Evolutionary conservation across 2,113 vertebrate genomes (phyloP), one percentile per base, ranked within the genome.

Genomic region (Actinemys pallida): DNA sequence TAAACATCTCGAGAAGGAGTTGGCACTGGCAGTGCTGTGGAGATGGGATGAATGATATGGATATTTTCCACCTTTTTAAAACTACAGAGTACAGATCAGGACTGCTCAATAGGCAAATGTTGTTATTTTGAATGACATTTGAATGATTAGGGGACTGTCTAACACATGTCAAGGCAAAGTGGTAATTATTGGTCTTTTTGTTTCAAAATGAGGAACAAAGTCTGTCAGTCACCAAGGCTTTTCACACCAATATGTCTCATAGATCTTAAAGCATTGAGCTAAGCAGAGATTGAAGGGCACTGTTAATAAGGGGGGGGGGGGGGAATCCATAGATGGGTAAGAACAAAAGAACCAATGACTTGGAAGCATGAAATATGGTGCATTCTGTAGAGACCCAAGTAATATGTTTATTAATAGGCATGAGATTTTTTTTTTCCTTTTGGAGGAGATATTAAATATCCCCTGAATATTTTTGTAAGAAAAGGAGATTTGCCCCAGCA

Each of bases 91-190:
- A 81, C 9, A 93, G 93, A 81, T 92, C 53, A 94, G 12, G 24
- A 22, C n/a, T 72, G 65, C 19, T 39, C 19, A 72, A 72, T 39
- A 20, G n/a, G 35, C 10, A 95, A 95, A 95, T 88, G 52, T 57
- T 94, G 3, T 78, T 93, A 65, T 90, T 95, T 94, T 84, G 42
- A 90, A 92, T 94, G 57, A 90, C 12, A 87, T 88, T 81, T 91
- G 52, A 86, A 24, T 75, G 9, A 10, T 54, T 79, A 47, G 17
- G 10, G 84, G 88, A 39, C 49, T 91, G 8, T n/a, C 39, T 94
- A 85, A 94, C 82, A 84, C 65, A 85, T 39, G 25, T 81, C 19
- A 93, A 93, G 39, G 57, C 31, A 93, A 95, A 86, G 3, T 89
- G 17, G 9, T 19, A 92, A 84, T 90, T 93, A 78, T 13, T 1